Evolutionary conservation across 2,797 vertebrate genomes (phyloP).

Genomic region (Scomberomorus guttatus): DNA sequence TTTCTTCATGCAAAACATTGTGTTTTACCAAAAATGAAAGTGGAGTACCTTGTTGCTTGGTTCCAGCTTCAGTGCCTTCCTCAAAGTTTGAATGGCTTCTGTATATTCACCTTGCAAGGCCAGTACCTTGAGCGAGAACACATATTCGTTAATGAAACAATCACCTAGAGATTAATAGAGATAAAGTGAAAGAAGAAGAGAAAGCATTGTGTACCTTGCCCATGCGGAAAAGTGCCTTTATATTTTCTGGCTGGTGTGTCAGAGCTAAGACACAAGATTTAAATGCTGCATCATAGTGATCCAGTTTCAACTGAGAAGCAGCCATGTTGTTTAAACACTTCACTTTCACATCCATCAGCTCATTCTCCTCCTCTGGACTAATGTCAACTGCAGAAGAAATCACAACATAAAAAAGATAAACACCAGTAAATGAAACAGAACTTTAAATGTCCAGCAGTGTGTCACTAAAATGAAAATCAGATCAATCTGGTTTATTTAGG

Average conservation of each 20-base stretch:
- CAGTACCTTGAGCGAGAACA: constrained; percentile 86
- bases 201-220: constrained; percentile 89
- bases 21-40: background rate
- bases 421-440: background rate
- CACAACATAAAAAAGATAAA: background rate
- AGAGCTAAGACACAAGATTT: constrained; percentile 93
- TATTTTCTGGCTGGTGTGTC: constrained; percentile 92
- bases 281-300: constrained; percentile 93
- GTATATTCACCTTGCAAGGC: constrained; percentile 93
- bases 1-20: background rate
- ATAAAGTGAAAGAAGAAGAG: background rate
- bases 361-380: constrained; percentile 89
- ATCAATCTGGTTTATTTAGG: background rate
- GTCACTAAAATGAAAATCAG: background rate
- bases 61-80: constrained; percentile 93
- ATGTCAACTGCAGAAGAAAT: constrained; percentile 88
- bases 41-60: constrained; percentile 94
- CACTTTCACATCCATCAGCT: constrained; percentile 92
- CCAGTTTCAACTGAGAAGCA: constrained; percentile 95
- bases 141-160: constrained; percentile 14
- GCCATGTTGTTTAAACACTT: constrained; percentile 99
- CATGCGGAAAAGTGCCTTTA: constrained; percentile 97
- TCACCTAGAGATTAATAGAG: background rate
- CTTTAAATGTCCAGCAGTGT: background rate
- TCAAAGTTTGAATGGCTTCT: constrained; percentile 92